Base-by-base conservation (phyloP, 2,797 vertebrate genomes). In the Halcyon badia region DNA sequence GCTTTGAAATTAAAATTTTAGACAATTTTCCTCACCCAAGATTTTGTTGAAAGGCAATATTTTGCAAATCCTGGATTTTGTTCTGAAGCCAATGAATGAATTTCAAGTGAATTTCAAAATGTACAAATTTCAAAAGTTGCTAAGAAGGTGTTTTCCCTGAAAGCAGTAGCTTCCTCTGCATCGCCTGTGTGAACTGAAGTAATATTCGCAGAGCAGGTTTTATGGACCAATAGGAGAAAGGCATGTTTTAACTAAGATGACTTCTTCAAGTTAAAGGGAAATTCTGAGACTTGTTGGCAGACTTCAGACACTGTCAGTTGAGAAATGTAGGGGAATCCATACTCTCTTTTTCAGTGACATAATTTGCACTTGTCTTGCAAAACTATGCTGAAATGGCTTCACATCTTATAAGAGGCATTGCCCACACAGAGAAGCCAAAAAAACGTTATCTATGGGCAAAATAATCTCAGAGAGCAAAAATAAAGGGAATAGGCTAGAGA, bases 371-470 rank as follows among this genome's bases (percentile, higher is more conserved):
- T 86, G 14, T 58, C 65, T 91, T 72, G 37, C 33, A 87, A 91
- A 94, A 75, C 14, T 11, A 54, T n/a, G 35, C 49, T 88, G 82
- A 87, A 86, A 76, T 31, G 12, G n/a, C n/a, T 95, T 85, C 65
- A 25, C 15, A n/a, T 58, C 6, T 93, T 65, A 25, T 11, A 9
- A 68, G 61, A 87, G 52, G 8, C 62, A 70, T 41, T 94, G 10
- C 49, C 49, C 25, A 61, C 79, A 79, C 26, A 88, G n/a, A 68
- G n/a, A 79, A 88, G 17, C 8, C 14, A 52, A 62, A 78, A 68
- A 3, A 4, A 28, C 69, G n/a, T 39, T 83, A 70, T 73, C n/a
- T 83, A 30, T 1, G 4, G n/a, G 46, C 28, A 86, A 69, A 71
- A 88, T 49, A 81, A 86, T 62, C n/a, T 58, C 71, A 42, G 83